Base-by-base conservation (phyloP, 2,888 invertebrate species). In the Hololepta plana region DNA sequence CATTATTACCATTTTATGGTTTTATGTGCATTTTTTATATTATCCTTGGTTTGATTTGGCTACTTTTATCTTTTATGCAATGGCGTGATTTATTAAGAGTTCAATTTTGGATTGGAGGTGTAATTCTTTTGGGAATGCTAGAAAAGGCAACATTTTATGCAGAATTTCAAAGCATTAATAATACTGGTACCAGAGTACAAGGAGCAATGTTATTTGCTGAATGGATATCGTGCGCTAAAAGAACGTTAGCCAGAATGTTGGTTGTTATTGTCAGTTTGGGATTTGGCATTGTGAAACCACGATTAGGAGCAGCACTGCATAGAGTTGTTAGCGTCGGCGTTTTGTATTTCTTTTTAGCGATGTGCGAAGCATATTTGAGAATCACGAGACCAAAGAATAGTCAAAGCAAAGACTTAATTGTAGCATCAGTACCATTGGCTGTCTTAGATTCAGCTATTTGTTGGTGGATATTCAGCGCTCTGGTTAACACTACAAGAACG, bases 31-130 rank as follows among this genome's bases (percentile, higher is more conserved):
- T 76, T 3, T 69, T 84, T 26, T 93, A 93, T 56, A 73, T 84
- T 0, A 49, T 75, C n/a, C 66, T 77, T n/a, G 42, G 85, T 14
- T 47, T 81, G 1, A 64, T 69, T 16, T 93, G 93, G 93, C 60
- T 90, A 26, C 45, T 69, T 1, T 70, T 87, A 24, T 81, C 84
- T 27, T 81, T 77, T 41, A 57, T 76, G 38, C 84, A 85, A 53
- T 93, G 90, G 88, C 64, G 82, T 20, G 91, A 93, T 51, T 58
- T 93, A 12, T 61, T 93, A 26, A 62, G 90, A 15, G 80, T 93
- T 21, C 93, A 95, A 59, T 91, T 88, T 57, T 93, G 91, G 90
- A 88, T 95, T 46, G 90, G 88, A 4, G 87, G 72, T 14, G 87
- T 90, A 7, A 85, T 90, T 29, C 55, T 90, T 7, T 57, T 90